Percentiles rank a stretch among this genome's conserved stretches.
Conservation (phyloP, 2,888 invertebrate species). For the Pollenia griseotomentosa region DNA sequence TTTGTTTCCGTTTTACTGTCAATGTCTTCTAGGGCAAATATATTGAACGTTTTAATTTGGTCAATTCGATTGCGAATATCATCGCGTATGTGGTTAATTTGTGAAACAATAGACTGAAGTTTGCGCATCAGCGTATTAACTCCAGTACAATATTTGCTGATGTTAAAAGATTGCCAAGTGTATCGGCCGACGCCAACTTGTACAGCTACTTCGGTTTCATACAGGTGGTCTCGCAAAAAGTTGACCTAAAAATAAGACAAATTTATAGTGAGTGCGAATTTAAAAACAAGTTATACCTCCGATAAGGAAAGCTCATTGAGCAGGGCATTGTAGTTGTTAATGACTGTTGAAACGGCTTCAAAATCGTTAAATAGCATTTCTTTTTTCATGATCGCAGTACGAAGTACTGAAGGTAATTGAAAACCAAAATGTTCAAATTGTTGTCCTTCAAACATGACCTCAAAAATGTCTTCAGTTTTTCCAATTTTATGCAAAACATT, state of each 20-base stretch:
- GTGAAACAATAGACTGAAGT: constrained; percentile 88
- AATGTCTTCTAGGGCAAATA: constrained; percentile 81
- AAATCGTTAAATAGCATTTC: constrained; percentile 87
- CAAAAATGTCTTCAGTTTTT: constrained; percentile 85
- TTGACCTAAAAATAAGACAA: constrained; percentile 85
- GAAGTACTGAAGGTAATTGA: constrained; percentile 85
- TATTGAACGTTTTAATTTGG: constrained; percentile 86
- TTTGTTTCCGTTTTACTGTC: neutral
- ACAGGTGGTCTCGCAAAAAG: constrained; percentile 88
- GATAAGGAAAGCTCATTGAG: constrained; percentile 88
- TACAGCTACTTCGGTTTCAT: constrained; percentile 90
- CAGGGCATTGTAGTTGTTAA: constrained; percentile 88
- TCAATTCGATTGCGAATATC: constrained; percentile 87
- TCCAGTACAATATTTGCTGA: constrained; percentile 88
- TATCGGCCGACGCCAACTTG: constrained; percentile 92
- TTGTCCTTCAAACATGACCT: constrained; percentile 89
- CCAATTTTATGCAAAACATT: neutral
- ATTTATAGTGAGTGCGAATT: too few species aligned
- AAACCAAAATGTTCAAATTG: constrained; percentile 90
- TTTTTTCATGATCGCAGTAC: constrained; percentile 85
- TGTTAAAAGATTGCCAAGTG: constrained; percentile 94
- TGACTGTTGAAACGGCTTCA: constrained; percentile 86
- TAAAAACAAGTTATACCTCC: constrained; percentile 85
- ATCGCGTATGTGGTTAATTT: constrained; percentile 88
- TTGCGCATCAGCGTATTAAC: constrained; percentile 86